These are phyloP conservation scores for Cercopithecus mona DNA, from an alignment of 2,113 vertebrate species.

Conservation along the genomic window DNA sequence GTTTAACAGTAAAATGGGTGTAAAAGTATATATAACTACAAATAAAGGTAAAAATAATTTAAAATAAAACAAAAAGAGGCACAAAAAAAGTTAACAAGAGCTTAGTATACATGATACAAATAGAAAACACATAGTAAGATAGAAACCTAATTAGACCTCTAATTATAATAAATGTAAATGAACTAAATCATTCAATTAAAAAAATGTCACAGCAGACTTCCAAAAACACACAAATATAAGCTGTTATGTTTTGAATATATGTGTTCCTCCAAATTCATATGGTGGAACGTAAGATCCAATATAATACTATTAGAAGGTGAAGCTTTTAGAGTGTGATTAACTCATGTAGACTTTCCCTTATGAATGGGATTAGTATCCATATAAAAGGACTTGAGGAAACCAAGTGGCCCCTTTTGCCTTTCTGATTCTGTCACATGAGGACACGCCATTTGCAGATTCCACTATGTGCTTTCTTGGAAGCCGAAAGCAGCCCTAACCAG, in stretches of 20 bases:
- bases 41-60: background rate
- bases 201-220: background rate
- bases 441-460: background rate
- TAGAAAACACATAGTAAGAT: slow-evolving; percentile 11
- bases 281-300: background rate
- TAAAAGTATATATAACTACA: background rate
- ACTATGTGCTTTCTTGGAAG: background rate
- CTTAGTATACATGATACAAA: background rate
- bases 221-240: background rate
- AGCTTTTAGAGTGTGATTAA: background rate
- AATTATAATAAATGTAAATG: slow-evolving; percentile 37
- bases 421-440: background rate
- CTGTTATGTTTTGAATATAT: background rate
- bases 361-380: background rate
- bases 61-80: background rate
- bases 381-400: background rate
- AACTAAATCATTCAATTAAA: background rate
- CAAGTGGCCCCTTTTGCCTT: background rate
- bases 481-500: background rate
- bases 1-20: background rate
- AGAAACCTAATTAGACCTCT: background rate
- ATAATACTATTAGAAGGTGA: background rate
- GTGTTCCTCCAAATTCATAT: background rate
- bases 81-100: background rate
- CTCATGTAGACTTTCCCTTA: background rate